Evolutionary conservation across 2,113 vertebrate genomes (phyloP), one percentile per base, ranked within the genome.

Genomic region (Dipodomys spectabilis): DNA sequence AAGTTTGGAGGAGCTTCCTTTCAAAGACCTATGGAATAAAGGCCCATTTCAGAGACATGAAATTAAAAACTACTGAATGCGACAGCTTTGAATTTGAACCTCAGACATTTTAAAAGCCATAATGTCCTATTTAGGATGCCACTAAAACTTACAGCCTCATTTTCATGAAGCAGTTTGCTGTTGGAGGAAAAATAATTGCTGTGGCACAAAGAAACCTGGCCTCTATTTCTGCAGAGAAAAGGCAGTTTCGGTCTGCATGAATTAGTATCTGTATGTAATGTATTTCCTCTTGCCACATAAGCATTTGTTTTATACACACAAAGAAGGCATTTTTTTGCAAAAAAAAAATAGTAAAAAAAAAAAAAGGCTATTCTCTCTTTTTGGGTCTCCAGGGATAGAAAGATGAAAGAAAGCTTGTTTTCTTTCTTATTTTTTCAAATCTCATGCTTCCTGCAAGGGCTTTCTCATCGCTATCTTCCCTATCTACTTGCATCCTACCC

Each of bases 41-140:
- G 88, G 65, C 62, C 22, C 35, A 86, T 96, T 96, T 88, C 1
- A 0, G 44, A 8, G 23, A 86, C 68, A 28, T 65, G 22, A 96
- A 97, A 95, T 96, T 90, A 96, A 90, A 96, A 95, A 28, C 69
- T 32, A 60, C 75, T 19, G 32, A 96, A 83, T 32, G 60, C 28
- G 0, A 3, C 30, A 69, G 49, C 35, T 79, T 83, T 93, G 82
- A 74, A 94, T 96, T 91, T 94, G 86, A 88, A 77, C 75, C n/a
- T 28, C 45, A 75, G 67, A 88, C 57, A 86, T 85, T 95, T 92
- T 91, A 69, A 94, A 96, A 75, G 80, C 85, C 39, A 5, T 88
- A 88, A 86, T 73, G 91, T 32, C 85, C 28, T 57, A 88, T 28
- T 96, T 84, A 93, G 92, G 69, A 92, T 88, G 93, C 45, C 53